Base-by-base conservation (phyloP, 1,140 invertebrate species). In the Panonychus citri region DNA sequence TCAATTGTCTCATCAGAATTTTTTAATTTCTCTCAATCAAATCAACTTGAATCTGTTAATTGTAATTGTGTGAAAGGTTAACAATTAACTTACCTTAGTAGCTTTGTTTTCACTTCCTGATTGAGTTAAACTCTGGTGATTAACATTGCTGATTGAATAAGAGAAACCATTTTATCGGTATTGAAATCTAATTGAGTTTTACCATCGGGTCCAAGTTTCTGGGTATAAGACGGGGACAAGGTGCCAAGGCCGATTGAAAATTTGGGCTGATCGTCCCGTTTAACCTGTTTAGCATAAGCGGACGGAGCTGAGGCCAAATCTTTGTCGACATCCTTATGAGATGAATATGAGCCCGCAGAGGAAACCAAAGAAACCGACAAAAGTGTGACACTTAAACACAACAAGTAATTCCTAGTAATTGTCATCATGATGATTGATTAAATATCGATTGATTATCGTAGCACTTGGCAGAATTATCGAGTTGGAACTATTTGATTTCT, bases 191-290 rank as follows among this genome's bases (percentile, higher is more conserved):
- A 43, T 25, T 25, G 40, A 3, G 57, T 55, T n/a, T 40, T 24
- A 15, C 60, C 59, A 43, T 61, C 59, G 8, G 37, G 28, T 3
- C 56, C 59, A 28, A 62, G 51, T 27, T 62, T 62, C 49, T 62
- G 61, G 10, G 54, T 50, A 43, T 62, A 62, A 34, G 40, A 50
- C 4, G 61, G 61, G 3, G 57, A 51, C 43, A 62, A 27, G 2
- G 60, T 57, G 4, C 61, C 61, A 24, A 62, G 42, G 15, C 61
- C 61, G 24, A 62, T 62, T 13, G 61, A 62, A 37, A 62, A 62
- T 24, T 46, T 46, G 43, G 43, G 43, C n/a, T 46, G n/a, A 46
- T 46, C 43, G 19, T 46, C 43, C 2, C 43, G n/a, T 46, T 46
- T 46, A 10, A 24, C 21, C 10, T 21, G n/a, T 19, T 46, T 46